These are phyloP conservation scores for Hoplostethus atlanticus DNA, from an alignment of 2,797 vertebrate species.

Conservation along the genomic window DNA sequence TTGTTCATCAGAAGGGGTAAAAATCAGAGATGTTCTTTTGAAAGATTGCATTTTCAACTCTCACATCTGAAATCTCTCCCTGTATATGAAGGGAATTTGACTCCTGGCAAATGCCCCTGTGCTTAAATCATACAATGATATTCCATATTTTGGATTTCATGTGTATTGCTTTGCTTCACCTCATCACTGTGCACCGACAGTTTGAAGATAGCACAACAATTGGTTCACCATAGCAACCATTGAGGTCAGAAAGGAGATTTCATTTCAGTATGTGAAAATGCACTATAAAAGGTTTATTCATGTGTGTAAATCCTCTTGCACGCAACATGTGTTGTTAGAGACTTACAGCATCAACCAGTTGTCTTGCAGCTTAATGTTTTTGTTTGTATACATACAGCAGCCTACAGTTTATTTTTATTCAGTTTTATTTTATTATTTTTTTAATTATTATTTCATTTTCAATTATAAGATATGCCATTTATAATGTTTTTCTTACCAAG, in stretches of 20 bases:
- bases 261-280: conserved; percentile 52
- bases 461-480: not conserved
- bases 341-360: conserved; percentile 8
- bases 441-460: not conserved
- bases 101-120: not conserved
- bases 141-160: not conserved
- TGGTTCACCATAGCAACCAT: not conserved
- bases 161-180: not conserved
- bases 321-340: conserved; percentile 48
- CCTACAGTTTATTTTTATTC: not conserved
- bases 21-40: conserved; percentile 2
- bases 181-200: not conserved
- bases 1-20: not conserved
- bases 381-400: not conserved
- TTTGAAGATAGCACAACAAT: conserved; percentile 24
- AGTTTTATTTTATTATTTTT: not conserved
- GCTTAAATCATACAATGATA: conserved; percentile 4
- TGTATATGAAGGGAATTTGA: conserved; percentile 3
- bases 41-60: not conserved
- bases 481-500: not conserved
- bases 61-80: not conserved
- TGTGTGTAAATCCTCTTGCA: conserved; percentile 62
- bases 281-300: conserved; percentile 61
- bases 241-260: conserved; percentile 53
- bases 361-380: not conserved